Evolutionary conservation across 2,113 vertebrate genomes (phyloP).

Genomic region (Pseudopodoces humilis): DNA sequence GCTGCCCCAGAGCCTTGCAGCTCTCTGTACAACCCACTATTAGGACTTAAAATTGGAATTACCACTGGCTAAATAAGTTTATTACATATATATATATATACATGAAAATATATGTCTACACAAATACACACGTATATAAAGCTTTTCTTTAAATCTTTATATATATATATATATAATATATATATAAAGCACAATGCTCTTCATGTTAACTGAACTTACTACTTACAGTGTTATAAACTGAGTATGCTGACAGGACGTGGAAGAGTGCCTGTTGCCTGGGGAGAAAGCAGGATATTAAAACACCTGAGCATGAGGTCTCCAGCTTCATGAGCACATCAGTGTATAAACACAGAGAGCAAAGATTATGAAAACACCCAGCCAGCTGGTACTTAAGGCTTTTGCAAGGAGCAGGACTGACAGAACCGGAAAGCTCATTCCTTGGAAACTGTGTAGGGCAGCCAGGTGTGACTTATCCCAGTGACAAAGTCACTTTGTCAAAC

Average conservation of each 20-base stretch:
- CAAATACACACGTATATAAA: background rate
- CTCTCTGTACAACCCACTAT: background rate
- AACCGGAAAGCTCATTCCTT: background rate
- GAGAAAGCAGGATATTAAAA: constrained; percentile 12
- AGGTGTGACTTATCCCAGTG: background rate
- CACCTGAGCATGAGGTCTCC: background rate
- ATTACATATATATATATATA: background rate
- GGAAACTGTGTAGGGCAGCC: background rate
- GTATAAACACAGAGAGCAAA: background rate
- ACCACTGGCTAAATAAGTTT: background rate
- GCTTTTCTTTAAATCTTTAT: background rate
- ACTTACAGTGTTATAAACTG: constrained; percentile 92
- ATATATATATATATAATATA: background rate
- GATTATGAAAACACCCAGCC: background rate
- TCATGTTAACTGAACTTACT: background rate
- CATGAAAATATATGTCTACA: background rate
- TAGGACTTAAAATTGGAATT: background rate
- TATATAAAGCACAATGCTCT: accelerated
- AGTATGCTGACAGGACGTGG: constrained; percentile 90
- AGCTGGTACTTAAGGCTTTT: background rate
- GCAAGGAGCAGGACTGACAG: background rate
- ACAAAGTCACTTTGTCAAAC: background rate
- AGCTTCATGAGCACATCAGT: background rate
- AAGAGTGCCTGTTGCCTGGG: constrained; percentile 90
- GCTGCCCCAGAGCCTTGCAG: background rate